phyloP scores from a whole-genome alignment of 2,113 vertebrate genomes.

The Trachemys scripta region DNA sequence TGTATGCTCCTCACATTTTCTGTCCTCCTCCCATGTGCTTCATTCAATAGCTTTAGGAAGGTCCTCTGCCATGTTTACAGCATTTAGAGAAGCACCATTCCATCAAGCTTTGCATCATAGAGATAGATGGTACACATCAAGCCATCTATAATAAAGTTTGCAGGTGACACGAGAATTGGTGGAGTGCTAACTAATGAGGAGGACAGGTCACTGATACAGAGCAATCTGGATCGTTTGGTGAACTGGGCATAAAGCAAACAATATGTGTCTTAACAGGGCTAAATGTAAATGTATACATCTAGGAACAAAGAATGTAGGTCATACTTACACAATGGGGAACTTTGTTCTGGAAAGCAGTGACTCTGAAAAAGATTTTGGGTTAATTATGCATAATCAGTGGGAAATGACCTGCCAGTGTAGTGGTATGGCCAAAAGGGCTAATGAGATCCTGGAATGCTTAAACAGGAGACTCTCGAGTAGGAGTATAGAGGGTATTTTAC shows the following conservation, averaged over 20 bases:
- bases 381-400: background rate
- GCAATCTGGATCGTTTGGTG: background rate
- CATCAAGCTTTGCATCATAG: conserved; percentile 40
- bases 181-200: background rate
- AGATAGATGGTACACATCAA: background rate
- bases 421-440: background rate
- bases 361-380: background rate
- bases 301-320: background rate
- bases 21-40: conserved; percentile 68
- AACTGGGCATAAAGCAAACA: background rate
- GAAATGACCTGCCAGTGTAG: background rate
- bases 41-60: conserved; percentile 70
- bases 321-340: background rate
- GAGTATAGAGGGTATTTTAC: background rate
- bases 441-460: background rate
- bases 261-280: background rate
- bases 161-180: background rate
- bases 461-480: background rate
- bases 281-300: background rate
- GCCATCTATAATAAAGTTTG: background rate
- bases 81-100: conserved; percentile 59
- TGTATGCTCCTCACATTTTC: conserved; percentile 35
- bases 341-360: background rate
- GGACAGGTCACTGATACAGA: background rate
- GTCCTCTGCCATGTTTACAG: conserved; percentile 71